Evolutionary conservation across 2,888 invertebrate species (phyloP), one percentile per base, ranked within the genome.

Genomic region (Notocelia uddmanniana): DNA sequence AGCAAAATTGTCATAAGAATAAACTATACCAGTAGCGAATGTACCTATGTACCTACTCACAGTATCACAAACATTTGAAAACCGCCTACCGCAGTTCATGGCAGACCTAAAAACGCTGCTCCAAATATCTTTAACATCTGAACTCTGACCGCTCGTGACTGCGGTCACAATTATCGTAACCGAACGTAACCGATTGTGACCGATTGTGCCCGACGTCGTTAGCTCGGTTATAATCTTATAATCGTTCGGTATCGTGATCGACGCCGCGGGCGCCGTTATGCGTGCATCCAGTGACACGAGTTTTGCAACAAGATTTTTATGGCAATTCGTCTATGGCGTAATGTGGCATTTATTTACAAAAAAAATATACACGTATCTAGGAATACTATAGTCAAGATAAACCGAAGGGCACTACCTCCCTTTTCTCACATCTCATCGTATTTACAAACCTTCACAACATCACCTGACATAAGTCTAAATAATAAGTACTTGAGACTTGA

Each of bases 241-340:
- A 86, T 88, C 83, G 83, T 78, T 80, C 74, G 75, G 78, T 58
- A 79, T 85, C 86, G 87, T 89, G 89, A 83, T 87, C 84, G 79
- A 77, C 75, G 73, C 69, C 76, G 78, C 76, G 64, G 66, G 74
- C 67, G 69, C 89, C 89, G 89, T 89, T 89, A 88, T 76, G 83
- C 83, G 82, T 83, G 81, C 79, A 79, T 68, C 72, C 15, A 62
- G 26, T 34, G 57, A 62, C 68, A 68, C 37, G 41, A 52, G 21
- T 60, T 45, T 60, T 15, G 23, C 45, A 60, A 45, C 3, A 31
- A 19, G 31, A 10, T 62, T 19, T 5, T 62, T 58, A n/a, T 11
- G 11, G 45, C 1, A 45, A 45, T 31, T 31, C 8, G 31, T 31
- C 8, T 31, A 9, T 45, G 45, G 8, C 45, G 45, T 45, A 45